phyloP scores from a whole-genome alignment of 2,888 invertebrate genomes.

The Cynaeus angustus region DNA sequence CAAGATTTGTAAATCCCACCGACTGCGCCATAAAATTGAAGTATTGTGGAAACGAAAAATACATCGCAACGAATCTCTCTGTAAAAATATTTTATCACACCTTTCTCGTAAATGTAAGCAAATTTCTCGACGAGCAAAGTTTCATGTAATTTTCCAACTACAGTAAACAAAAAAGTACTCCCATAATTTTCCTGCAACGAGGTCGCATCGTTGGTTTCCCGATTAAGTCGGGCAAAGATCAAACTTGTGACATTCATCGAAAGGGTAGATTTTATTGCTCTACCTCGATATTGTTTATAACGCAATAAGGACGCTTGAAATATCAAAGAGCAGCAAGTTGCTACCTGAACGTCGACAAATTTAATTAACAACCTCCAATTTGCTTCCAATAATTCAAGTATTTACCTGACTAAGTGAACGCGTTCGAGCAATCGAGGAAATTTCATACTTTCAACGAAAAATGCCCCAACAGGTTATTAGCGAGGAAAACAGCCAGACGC shows the following conservation, averaged over 20 bases:
- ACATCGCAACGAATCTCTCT: not conserved
- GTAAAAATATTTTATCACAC: not conserved
- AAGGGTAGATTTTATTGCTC: constrained; percentile 21
- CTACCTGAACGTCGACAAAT: constrained; percentile 15
- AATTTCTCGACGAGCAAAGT: no score
- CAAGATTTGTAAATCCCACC: constrained; percentile 3
- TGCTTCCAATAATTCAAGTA: constrained; percentile 23
- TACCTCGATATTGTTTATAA: constrained; percentile 26
- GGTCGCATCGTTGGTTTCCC: constrained; percentile 22
- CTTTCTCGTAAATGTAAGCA: not conserved
- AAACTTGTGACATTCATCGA: constrained; percentile 31
- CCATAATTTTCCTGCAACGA: constrained; percentile 6
- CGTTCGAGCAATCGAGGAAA: not conserved
- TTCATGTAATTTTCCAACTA: constrained; percentile 5
- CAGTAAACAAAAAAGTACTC: constrained; percentile 1
- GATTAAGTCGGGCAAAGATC: constrained; percentile 18
- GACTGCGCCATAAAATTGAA: constrained; percentile 4
- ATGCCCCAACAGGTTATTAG: constrained; percentile 9
- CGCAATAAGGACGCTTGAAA: constrained; percentile 38
- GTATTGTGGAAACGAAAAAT: not conserved
- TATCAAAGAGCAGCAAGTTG: constrained; percentile 26
- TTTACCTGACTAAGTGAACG: constrained; percentile 10
- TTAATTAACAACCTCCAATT: constrained; percentile 38
- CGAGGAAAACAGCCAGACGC: constrained; percentile 1
- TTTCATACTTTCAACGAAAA: not conserved